Evolutionary conservation across 2,888 invertebrate species (phyloP).

Genomic region (Zelleria hepariella): DNA sequence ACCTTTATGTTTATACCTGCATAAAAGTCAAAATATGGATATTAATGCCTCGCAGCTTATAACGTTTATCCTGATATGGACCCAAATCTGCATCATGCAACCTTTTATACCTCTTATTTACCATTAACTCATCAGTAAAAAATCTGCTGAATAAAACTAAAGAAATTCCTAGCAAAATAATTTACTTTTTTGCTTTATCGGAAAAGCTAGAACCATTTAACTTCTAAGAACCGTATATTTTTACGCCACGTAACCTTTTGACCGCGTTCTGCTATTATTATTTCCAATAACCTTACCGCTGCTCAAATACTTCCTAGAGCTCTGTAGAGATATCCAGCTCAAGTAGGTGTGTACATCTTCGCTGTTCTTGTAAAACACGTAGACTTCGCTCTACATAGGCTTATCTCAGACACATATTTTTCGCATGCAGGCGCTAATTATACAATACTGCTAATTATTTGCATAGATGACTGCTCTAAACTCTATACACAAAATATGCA

Average conservation of each 20-base stretch:
- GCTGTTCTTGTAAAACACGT: neutral
- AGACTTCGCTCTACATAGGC: neutral
- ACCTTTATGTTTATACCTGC: slow-evolving; percentile 6
- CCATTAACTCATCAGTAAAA: too few relatives aligned
- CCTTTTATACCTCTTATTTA: too few relatives aligned
- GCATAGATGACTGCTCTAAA: neutral
- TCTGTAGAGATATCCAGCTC: neutral
- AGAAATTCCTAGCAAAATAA: neutral
- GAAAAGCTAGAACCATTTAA: neutral
- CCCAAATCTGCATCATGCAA: neutral
- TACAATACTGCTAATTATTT: too few relatives aligned
- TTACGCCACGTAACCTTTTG: neutral
- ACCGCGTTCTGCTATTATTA: neutral
- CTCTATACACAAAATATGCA: neutral
- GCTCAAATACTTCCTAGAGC: neutral
- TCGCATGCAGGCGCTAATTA: neutral
- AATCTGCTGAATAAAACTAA: neutral
- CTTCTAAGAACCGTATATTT: neutral
- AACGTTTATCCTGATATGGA: neutral
- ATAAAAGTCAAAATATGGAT: slow-evolving; percentile 6
- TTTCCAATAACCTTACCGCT: neutral
- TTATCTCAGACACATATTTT: neutral
- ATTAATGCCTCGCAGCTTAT: neutral
- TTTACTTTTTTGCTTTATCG: neutral
- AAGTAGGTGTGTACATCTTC: neutral